Conservation (phyloP, 2,113 vertebrate genomes). For the Manacus vitellinus region DNA sequence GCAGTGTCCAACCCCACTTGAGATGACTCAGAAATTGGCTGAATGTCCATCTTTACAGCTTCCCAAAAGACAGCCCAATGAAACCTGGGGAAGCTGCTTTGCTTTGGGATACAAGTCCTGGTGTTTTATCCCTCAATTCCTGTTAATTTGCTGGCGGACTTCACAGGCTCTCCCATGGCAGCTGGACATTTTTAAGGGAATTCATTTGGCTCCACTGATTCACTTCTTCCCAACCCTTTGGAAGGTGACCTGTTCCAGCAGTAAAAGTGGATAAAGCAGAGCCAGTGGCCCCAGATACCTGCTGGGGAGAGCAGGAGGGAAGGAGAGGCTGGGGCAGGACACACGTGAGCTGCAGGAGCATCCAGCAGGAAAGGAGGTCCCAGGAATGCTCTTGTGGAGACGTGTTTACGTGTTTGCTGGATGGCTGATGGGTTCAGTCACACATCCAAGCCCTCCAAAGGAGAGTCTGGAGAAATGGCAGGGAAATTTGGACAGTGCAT, state of each 20-base stretch:
- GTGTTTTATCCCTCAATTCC: neutral
- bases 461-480: constrained; percentile 5
- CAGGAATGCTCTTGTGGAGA: neutral
- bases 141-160: neutral
- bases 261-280: neutral
- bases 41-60: neutral
- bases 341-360: neutral
- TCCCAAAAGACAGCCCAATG: neutral
- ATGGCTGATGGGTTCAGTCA: neutral
- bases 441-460: neutral
- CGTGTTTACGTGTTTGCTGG: neutral
- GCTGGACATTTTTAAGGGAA: neutral
- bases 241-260: neutral
- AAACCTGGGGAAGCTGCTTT: neutral
- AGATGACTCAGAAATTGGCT: constrained; percentile 41
- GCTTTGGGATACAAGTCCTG: neutral
- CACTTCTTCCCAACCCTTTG: neutral
- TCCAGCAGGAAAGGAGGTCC: neutral
- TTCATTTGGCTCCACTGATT: neutral
- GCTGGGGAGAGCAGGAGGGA: neutral
- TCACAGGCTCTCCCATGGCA: rapidly evolving
- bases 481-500: neutral
- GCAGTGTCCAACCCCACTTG: neutral
- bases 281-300: neutral
- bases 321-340: neutral